phyloP scores from a whole-genome alignment of 1,140 invertebrate species.

The Glossosoma conforme region DNA sequence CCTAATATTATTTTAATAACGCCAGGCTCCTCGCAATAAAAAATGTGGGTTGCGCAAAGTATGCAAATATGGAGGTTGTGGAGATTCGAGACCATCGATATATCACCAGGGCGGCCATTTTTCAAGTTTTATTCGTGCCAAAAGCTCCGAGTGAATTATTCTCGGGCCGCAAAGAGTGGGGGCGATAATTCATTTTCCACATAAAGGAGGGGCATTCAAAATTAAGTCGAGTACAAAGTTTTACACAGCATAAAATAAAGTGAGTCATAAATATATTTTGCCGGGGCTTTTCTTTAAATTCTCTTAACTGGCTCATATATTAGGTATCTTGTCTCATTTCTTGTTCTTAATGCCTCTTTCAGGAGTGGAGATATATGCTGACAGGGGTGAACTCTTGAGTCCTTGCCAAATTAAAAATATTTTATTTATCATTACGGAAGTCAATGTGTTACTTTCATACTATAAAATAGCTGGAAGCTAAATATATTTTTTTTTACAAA shows the following conservation, averaged over 20 bases:
- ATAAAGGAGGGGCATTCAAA: conserved; percentile 29
- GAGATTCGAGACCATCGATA: conserved; percentile 19
- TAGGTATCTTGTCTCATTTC: conserved; percentile 34
- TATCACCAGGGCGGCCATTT: conserved; percentile 17
- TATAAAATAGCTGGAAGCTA: no score
- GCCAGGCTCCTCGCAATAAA: no score
- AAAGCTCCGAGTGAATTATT: conserved; percentile 29
- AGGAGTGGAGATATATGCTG: conserved; percentile 28
- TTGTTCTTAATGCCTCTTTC: conserved; percentile 34
- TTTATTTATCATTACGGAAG: no score
- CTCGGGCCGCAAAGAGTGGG: conserved; percentile 25
- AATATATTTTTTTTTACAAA: no score
- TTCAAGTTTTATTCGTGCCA: conserved; percentile 27
- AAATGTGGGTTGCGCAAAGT: conserved; percentile 6
- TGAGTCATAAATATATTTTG: conserved; percentile 33
- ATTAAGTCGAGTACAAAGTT: conserved; percentile 33
- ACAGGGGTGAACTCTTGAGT: conserved; percentile 25
- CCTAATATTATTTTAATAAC: no score
- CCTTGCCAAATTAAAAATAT: no score
- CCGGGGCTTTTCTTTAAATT: conserved; percentile 33
- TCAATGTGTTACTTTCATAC: no score
- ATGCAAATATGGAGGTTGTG: conserved; percentile 11
- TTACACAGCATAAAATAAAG: conserved; percentile 34
- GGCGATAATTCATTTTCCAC: conserved; percentile 29
- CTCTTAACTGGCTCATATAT: conserved; percentile 33